Evolutionary conservation across 1,140 invertebrate genomes (phyloP).

Genomic region (Scaptomyza montana): DNA sequence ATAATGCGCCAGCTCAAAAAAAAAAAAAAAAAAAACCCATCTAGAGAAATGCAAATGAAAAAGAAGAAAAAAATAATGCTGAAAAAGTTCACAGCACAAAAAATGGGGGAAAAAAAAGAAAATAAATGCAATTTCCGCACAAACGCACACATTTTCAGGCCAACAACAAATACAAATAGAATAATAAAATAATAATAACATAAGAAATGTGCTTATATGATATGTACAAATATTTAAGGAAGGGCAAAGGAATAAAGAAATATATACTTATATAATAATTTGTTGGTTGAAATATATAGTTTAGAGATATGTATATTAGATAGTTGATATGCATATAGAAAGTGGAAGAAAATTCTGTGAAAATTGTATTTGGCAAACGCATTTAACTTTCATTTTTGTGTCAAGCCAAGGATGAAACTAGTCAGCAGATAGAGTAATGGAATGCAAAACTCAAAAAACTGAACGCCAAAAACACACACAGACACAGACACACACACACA

Average conservation of each 20-base stretch:
- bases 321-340: slow-evolving; percentile 5
- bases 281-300: not conserved
- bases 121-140: slow-evolving; percentile 83
- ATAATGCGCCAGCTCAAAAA: slow-evolving; percentile 31
- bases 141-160: slow-evolving; percentile 83
- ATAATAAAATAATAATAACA: slow-evolving; percentile 18
- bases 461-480: slow-evolving; percentile 25
- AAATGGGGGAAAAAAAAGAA: slow-evolving; percentile 1
- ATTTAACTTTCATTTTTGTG: slow-evolving; percentile 84
- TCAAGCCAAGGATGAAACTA: slow-evolving; percentile 69
- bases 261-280: slow-evolving; percentile 11
- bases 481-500: not conserved
- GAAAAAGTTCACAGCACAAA: slow-evolving; percentile 25
- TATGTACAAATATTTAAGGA: too few species aligned
- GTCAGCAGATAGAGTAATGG: slow-evolving; percentile 10
- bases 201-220: not conserved
- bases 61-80: slow-evolving; percentile 14
- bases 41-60: slow-evolving; percentile 27
- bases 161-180: slow-evolving; percentile 27
- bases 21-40: not conserved
- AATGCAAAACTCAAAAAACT: slow-evolving; percentile 53
- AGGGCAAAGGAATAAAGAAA: slow-evolving; percentile 29
- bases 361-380: slow-evolving; percentile 83
- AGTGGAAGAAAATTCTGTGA: slow-evolving; percentile 53
- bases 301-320: too few species aligned